Evolutionary conservation across 2,888 invertebrate species (phyloP).

Genomic region (Elysia crispata): DNA sequence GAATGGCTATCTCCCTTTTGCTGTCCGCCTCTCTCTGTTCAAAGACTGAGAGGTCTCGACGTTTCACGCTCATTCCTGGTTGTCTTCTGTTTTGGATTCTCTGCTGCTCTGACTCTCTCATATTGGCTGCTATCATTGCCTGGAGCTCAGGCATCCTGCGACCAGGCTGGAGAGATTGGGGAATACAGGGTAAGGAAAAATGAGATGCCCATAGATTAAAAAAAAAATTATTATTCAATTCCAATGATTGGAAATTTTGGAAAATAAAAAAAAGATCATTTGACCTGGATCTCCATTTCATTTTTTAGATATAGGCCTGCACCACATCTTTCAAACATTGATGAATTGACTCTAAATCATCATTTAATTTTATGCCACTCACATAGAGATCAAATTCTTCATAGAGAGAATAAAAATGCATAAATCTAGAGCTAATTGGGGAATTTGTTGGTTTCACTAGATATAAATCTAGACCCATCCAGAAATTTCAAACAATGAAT

Average conservation of each 20-base stretch:
- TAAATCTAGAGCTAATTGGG: no score
- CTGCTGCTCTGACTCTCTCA: background rate
- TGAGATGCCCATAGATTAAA: background rate
- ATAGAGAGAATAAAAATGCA: no score
- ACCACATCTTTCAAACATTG: no score
- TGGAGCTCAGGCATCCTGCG: slow-evolving; percentile 38
- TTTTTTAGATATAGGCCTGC: no score
- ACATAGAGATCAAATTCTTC: no score
- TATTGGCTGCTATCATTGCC: slow-evolving; percentile 18
- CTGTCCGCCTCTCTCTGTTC: slow-evolving; percentile 45
- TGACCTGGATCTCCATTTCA: no score
- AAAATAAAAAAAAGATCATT: no score
- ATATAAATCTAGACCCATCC: no score
- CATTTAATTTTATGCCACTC: no score
- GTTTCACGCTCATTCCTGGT: slow-evolving; percentile 42
- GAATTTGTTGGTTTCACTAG: no score
- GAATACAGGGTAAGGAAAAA: background rate
- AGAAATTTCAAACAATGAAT: no score
- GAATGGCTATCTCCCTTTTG: slow-evolving; percentile 43
- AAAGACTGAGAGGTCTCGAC: slow-evolving; percentile 40
- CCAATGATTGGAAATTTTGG: background rate
- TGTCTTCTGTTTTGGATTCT: background rate
- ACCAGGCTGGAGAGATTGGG: slow-evolving; percentile 46
- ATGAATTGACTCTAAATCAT: no score
- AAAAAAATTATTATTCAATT: background rate